Percentiles rank a stretch among this genome's conserved stretches.
phyloP scores from a whole-genome alignment of 2,888 invertebrate species.

The Noctua comes region DNA sequence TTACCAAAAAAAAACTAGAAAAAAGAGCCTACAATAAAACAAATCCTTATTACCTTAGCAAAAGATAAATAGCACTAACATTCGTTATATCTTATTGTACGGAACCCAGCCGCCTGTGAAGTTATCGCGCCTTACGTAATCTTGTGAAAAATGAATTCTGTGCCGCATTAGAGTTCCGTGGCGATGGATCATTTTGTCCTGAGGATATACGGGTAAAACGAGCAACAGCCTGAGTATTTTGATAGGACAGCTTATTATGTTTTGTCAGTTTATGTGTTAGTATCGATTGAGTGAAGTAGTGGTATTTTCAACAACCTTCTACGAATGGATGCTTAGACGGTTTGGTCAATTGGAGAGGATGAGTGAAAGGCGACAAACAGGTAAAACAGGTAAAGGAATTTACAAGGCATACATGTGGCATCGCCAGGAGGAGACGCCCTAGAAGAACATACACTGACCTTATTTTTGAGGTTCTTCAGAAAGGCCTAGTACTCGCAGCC shows the following conservation, averaged over 20 bases:
- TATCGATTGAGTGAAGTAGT: no score
- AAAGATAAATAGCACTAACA: slow-evolving; percentile 48
- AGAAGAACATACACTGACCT: no score
- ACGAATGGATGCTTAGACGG: no score
- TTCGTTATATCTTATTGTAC: slow-evolving; percentile 35
- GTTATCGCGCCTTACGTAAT: slow-evolving; percentile 40
- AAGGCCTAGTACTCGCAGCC: no score
- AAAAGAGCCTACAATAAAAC: slow-evolving; percentile 30
- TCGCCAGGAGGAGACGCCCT: no score
- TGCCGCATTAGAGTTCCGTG: slow-evolving; percentile 13
- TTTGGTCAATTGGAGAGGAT: no score
- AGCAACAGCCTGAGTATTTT: no score
- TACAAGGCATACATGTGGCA: no score
- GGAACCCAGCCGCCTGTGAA: slow-evolving; percentile 34
- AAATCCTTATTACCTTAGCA: slow-evolving; percentile 15
- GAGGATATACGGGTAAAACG: neutral
- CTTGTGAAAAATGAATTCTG: slow-evolving; percentile 55
- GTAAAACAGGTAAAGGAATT: no score
- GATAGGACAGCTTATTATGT: neutral
- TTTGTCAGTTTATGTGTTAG: neutral
- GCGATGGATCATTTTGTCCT: slow-evolving; percentile 35
- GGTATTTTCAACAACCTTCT: no score
- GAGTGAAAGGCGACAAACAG: no score
- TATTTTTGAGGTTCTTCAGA: no score
- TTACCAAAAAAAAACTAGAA: neutral